Conservation (phyloP, 2,797 vertebrate genomes). For the Trachurus trachurus region DNA sequence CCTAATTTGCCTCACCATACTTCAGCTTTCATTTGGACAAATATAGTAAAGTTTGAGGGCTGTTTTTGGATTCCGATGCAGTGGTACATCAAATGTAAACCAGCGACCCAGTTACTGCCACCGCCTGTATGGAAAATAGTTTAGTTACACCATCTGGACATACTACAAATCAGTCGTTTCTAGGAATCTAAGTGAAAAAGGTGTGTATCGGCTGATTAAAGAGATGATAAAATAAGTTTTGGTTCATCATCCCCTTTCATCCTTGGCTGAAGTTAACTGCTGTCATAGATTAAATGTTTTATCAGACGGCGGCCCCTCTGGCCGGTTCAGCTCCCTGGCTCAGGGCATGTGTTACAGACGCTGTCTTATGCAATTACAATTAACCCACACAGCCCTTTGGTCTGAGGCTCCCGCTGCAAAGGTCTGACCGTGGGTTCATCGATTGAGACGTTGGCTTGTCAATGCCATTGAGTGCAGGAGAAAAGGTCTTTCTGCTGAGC, state of each 20-base stretch:
- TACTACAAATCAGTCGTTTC: background rate
- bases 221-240: constrained; percentile 6
- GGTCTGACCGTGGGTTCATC: constrained; percentile 62
- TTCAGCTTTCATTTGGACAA: constrained; percentile 38
- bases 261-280: constrained; percentile 36
- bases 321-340: constrained; percentile 49
- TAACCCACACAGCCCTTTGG: constrained; percentile 68
- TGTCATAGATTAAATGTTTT: constrained; percentile 51
- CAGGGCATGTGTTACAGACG: constrained; percentile 57
- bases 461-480: constrained; percentile 61
- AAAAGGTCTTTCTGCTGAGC: constrained; percentile 72
- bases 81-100: constrained; percentile 18
- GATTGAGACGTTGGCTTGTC: constrained; percentile 71
- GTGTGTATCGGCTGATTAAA: constrained; percentile 9
- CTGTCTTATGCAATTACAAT: constrained; percentile 79
- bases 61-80: constrained; percentile 27
- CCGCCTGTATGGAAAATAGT: background rate
- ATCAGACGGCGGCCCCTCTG: constrained; percentile 21
- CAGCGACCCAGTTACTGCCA: background rate
- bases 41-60: constrained; percentile 17
- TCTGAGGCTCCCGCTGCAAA: constrained; percentile 62
- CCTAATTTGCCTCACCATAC: constrained; percentile 32
- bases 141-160: background rate
- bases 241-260: constrained; percentile 20
- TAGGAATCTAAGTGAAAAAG: background rate